phyloP scores from a whole-genome alignment of 1,140 invertebrate species.

The Idris sp. region DNA sequence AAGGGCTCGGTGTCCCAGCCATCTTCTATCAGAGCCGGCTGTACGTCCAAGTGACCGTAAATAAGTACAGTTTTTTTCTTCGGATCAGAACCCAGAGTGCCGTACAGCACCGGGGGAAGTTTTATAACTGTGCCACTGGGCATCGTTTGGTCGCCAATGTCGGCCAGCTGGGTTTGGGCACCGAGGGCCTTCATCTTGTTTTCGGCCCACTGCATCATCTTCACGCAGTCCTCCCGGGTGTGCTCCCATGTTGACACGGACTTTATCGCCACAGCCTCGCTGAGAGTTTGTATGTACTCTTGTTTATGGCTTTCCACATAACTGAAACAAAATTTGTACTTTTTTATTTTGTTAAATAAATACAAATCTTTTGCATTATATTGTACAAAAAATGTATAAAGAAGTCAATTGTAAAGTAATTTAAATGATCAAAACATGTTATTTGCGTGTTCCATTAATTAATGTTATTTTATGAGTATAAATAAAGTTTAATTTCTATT shows the following conservation, averaged over 20 bases:
- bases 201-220: conserved; percentile 90
- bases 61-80: conserved; percentile 94
- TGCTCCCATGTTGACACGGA: conserved; percentile 97
- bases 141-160: conserved; percentile 89
- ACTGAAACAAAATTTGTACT: conserved; percentile 79
- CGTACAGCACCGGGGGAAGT: conserved; percentile 94
- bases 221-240: conserved; percentile 84
- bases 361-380: no score
- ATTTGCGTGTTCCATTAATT: no score
- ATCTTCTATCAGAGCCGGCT: conserved; percentile 93
- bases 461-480: no score
- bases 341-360: no score
- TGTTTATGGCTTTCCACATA: conserved; percentile 88
- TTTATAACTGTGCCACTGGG: conserved; percentile 85
- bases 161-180: conserved; percentile 85
- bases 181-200: conserved; percentile 87
- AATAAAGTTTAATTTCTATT: no score
- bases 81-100: conserved; percentile 88
- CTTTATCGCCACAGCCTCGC: conserved; percentile 94
- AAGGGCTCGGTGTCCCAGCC: conserved; percentile 98
- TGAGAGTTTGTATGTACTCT: conserved; percentile 88
- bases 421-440: no score
- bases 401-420: no score
- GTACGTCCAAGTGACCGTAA: conserved; percentile 99
- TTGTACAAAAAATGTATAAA: no score